Evolutionary conservation across 2,888 invertebrate species (phyloP).

Genomic region (Parnassius mnemosyne): DNA sequence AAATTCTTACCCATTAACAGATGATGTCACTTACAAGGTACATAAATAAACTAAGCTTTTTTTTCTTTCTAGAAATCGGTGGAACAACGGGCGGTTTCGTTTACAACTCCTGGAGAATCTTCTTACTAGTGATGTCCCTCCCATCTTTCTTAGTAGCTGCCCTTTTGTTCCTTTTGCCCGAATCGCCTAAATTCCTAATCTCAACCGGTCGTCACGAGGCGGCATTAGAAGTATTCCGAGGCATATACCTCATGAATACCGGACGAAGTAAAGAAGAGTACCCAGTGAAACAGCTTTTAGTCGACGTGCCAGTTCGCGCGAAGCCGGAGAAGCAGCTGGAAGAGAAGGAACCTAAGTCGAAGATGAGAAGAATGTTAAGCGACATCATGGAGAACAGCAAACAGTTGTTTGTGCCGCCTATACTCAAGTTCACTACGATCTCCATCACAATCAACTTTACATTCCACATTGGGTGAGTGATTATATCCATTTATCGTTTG

Average conservation of each 20-base stretch:
- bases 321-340: slow-evolving; percentile 82
- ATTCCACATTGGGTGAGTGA: slow-evolving; percentile 92
- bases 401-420: slow-evolving; percentile 89
- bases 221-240: slow-evolving; percentile 89
- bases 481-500: not conserved
- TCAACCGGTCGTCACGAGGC: slow-evolving; percentile 89
- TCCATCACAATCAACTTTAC: slow-evolving; percentile 95
- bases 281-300: slow-evolving; percentile 85
- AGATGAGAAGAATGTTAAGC: slow-evolving; percentile 85
- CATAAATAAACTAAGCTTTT: no score
- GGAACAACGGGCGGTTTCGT: slow-evolving; percentile 84
- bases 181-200: slow-evolving; percentile 94
- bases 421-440: slow-evolving; percentile 89
- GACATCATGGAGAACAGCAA: slow-evolving; percentile 91
- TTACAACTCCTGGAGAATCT: slow-evolving; percentile 96
- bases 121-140: slow-evolving; percentile 91
- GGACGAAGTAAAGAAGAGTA: slow-evolving; percentile 87
- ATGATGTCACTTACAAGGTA: no score
- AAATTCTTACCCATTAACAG: no score
- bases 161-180: slow-evolving; percentile 90
- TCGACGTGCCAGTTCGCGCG: slow-evolving; percentile 76
- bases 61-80: slow-evolving; percentile 81
- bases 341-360: slow-evolving; percentile 82
- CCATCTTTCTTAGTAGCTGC: slow-evolving; percentile 94
- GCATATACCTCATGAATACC: slow-evolving; percentile 91